A percentile compares a stretch with the other conserved stretches of the same genome.
Evolutionary conservation across 2,888 invertebrate species (phyloP).

Genomic region (Antitype chi): DNA sequence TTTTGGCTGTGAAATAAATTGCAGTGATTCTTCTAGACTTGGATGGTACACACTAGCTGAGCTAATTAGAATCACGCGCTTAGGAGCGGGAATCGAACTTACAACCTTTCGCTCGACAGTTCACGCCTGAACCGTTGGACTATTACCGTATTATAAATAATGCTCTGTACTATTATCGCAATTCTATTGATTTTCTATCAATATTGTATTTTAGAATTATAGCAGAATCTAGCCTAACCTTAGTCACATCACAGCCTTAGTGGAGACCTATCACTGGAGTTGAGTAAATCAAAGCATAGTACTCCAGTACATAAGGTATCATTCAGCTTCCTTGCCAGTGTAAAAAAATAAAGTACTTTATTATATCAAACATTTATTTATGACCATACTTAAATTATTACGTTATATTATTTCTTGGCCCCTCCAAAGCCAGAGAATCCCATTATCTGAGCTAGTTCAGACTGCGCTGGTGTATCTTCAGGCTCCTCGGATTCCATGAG

Average conservation of each 20-base stretch:
- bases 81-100: not conserved
- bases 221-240: not conserved
- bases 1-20: not conserved
- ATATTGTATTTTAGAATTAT: not conserved
- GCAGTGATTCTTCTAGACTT: not conserved
- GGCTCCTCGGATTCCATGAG: slow-evolving; percentile 91
- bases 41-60: no score
- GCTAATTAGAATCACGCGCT: not conserved
- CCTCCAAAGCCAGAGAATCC: slow-evolving; percentile 98
- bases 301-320: no score
- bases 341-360: slow-evolving; percentile 7
- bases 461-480: slow-evolving; percentile 89
- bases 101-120: not conserved
- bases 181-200: not conserved
- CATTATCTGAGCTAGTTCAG: slow-evolving; percentile 97
- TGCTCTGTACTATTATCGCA: not conserved
- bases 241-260: not conserved
- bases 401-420: slow-evolving; percentile 92
- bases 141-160: not conserved
- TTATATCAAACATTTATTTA: slow-evolving; percentile 55
- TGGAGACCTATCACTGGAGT: not conserved
- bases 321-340: not conserved
- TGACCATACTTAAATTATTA: slow-evolving; percentile 21
- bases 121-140: not conserved
- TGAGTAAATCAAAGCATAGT: not conserved